Base-by-base conservation (phyloP, 2,888 invertebrate species). In the Drosophila rellima region DNA sequence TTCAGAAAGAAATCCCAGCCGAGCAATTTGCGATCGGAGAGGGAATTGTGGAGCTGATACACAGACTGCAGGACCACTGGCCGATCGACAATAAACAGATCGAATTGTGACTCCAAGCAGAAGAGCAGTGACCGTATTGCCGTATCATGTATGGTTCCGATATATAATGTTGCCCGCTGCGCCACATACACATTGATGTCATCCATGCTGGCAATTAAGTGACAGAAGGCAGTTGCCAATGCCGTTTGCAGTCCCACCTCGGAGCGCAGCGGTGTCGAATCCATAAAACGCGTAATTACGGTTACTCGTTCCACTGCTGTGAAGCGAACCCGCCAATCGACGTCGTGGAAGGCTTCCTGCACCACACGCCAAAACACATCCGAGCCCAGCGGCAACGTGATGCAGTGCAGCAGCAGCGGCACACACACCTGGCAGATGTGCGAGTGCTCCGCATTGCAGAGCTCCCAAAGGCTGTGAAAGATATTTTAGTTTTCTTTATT, bases 1-100 rank as follows among this genome's bases (percentile, higher is more conserved):
- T 98, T 97, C 23, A 99, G 94, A 92, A 99, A 99, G 94, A 99
- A 99, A 75, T 99, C 98, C 99, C 99, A 99, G 0, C 96, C 95
- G 15, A 99, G 94, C 66, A 99, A 97, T 86, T 95, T 95, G 47
- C 98, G 94, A 92, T 98, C 97, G 80, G 96, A 96, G 31, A 99
- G 94, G 2, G 97, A 96, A 91, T 98, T 98, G 91, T 98, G 97
- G 6, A 99, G 94, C 91, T 99, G 97, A 92, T 98, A 98, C 57
- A 99, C 94, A 2, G 98, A 97, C 92, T 99, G 98, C 40, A 99
- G 94, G 31, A 99, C 97, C 95, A 99, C 97, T 0, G 99, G 98
- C 40, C 99, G 95, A 93, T 99, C 99, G 67, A 97, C 96, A 69
- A 99, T 98, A 72, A 99, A 98, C 69, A 97, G 95, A 94, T 99